Evolutionary conservation across 2,888 invertebrate genomes (phyloP).

Genomic region (Mythimna pallens): DNA sequence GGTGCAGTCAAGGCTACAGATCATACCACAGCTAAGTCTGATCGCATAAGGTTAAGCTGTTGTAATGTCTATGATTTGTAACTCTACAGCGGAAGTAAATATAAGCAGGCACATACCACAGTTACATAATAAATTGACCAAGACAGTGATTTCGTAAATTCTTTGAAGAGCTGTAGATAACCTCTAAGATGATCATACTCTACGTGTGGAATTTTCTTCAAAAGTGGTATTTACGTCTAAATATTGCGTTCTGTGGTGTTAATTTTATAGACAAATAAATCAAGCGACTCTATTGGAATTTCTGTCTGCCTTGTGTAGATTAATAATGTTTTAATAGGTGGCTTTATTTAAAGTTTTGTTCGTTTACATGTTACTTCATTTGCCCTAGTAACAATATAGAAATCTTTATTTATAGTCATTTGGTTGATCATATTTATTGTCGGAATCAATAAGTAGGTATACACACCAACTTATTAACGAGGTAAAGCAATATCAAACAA

Average conservation of each 20-base stretch:
- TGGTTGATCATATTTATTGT: background rate
- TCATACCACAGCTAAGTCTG: slow-evolving; percentile 14
- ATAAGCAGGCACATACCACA: background rate
- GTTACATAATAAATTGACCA: slow-evolving; percentile 3
- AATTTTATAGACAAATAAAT: slow-evolving; percentile 34
- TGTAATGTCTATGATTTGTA: background rate
- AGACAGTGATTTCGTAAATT: slow-evolving; percentile 11
- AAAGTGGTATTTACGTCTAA: slow-evolving; percentile 10
- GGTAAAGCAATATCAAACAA: slow-evolving; percentile 1
- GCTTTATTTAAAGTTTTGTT: background rate
- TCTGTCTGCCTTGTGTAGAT: background rate
- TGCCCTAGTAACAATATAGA: background rate
- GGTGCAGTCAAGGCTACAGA: slow-evolving; percentile 4
- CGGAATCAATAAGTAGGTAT: background rate
- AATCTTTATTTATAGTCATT: background rate
- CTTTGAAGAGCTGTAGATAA: background rate
- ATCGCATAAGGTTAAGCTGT: slow-evolving; percentile 14
- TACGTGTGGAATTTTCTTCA: background rate
- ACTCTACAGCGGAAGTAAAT: slow-evolving; percentile 14
- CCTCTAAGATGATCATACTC: background rate
- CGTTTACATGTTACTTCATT: background rate
- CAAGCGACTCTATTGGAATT: slow-evolving; percentile 8
- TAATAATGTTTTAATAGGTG: background rate
- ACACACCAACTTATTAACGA: background rate
- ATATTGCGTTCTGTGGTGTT: slow-evolving; percentile 19